Base-by-base conservation (phyloP, 1,140 invertebrate species). In the Trinorchestia longiramus region DNA sequence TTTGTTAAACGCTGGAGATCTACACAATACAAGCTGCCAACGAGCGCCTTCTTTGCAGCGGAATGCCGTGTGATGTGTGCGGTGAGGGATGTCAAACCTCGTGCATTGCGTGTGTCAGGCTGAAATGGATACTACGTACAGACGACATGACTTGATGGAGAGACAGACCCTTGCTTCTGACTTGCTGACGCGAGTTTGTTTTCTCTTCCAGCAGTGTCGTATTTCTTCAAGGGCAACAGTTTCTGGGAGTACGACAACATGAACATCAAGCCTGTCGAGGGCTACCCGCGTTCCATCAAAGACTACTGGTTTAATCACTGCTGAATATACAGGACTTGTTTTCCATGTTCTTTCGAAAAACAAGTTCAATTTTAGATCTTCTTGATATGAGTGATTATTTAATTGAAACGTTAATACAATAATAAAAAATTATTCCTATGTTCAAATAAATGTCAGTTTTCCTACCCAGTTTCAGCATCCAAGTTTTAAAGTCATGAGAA, bases 231-330 rank as follows among this genome's bases (percentile, higher is more conserved):
- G 97, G 98, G 97, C 0, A 97, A 97, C 6, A 97, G 98, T 40
- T 98, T 98, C 97, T 98, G 98, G 98, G 97, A 97, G 95, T 98
- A 98, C 97, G 98, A 98, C 97, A 98, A 98, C 97, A 42, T 43
- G 1, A 47, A 94, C 45, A 95, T 96, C 43, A 0, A 42, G 17
- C 96, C 96, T 19, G 90, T 44, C 0, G 91, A 88, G 0, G 96
- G 95, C 43, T 96, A 96, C 47, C 96, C 96, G 0, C 95, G 45
- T 3, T 19, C 87, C 44, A 95, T 95, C 92, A 94, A 11, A 6
- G 92, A 94, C 19, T 47, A 47, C 44, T 94, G 92, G 92, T 94
- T 94, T 44, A 95, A 87, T 0, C 3, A 92, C 36, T 96, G 95
- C 62, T 96, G 95, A 95, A 57, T 42, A 6, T 41, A 28, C 19